These are phyloP conservation scores for Tokudaia tokunoshimensis DNA, from an alignment of 2,797 vertebrate genomes.

Conservation along the genomic window DNA sequence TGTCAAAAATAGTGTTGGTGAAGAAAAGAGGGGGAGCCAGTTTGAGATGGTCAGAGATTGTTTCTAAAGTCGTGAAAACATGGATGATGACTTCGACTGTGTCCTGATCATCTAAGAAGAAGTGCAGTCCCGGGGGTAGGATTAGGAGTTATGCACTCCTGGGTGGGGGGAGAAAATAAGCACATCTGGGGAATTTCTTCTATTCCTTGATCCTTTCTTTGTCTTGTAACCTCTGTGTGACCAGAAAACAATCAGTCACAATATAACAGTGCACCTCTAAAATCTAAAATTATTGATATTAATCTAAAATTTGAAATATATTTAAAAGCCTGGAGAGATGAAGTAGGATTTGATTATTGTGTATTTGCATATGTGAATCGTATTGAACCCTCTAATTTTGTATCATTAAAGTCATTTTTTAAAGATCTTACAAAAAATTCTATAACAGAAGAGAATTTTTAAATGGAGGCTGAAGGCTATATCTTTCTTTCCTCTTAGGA, in stretches of 20 bases:
- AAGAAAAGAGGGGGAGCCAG: not conserved
- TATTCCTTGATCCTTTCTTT: not conserved
- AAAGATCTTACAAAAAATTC: not conserved
- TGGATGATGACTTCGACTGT: not conserved
- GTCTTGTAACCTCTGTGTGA: not conserved
- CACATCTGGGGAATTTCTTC: not conserved
- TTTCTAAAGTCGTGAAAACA: not conserved
- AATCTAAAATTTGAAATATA: not conserved
- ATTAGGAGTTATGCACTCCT: not conserved
- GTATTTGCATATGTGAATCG: not conserved
- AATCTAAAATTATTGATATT: not conserved
- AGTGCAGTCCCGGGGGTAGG: not conserved
- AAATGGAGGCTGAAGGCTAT: not conserved
- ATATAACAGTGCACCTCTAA: not conserved
- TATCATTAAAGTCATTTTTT: not conserved
- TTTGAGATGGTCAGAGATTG: not conserved
- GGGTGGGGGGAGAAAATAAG: not conserved
- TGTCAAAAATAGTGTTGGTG: not conserved
- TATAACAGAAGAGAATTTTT: not conserved
- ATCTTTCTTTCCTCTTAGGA: slow-evolving; percentile 40
- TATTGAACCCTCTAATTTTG: not conserved
- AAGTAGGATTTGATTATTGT: not conserved
- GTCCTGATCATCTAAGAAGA: not conserved
- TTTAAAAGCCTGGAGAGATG: not conserved
- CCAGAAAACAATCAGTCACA: not conserved